phyloP scores from a whole-genome alignment of 2,888 invertebrate species.

The Phrixothrix hirtus region DNA sequence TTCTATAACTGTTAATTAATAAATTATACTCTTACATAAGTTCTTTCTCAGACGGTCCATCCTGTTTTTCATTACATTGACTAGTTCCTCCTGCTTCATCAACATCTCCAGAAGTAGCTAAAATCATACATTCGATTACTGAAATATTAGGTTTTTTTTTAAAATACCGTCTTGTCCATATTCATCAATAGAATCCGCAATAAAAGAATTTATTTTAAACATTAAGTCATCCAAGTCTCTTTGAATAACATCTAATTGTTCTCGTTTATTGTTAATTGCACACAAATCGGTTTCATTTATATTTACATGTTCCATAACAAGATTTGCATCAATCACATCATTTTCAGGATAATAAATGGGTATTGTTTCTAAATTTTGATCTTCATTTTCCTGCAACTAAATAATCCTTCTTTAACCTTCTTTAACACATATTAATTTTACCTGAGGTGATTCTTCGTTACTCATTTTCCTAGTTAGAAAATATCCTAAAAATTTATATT shows the following conservation, averaged over 20 bases:
- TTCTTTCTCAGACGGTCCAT: slow-evolving; percentile 34
- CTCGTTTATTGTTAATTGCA: background rate
- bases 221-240: slow-evolving; percentile 32
- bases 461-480: background rate
- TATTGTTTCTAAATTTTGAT: background rate
- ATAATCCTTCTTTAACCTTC: background rate
- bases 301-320: background rate
- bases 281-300: background rate
- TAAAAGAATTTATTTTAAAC: slow-evolving; percentile 27
- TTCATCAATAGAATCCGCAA: slow-evolving; percentile 22
- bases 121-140: background rate
- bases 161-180: background rate
- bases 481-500: no score
- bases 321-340: background rate
- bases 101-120: background rate
- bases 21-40: slow-evolving; percentile 11
- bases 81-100: slow-evolving; percentile 10
- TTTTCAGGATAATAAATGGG: background rate
- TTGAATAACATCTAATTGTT: slow-evolving; percentile 29
- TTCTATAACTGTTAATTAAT: no score
- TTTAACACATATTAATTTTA: background rate
- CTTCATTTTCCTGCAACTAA: background rate
- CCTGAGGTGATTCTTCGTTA: background rate
- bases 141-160: background rate
- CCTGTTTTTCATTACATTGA: slow-evolving; percentile 37